Evolutionary conservation across 1,140 invertebrate species (phyloP).

Genomic region (Leptinotarsa texana): DNA sequence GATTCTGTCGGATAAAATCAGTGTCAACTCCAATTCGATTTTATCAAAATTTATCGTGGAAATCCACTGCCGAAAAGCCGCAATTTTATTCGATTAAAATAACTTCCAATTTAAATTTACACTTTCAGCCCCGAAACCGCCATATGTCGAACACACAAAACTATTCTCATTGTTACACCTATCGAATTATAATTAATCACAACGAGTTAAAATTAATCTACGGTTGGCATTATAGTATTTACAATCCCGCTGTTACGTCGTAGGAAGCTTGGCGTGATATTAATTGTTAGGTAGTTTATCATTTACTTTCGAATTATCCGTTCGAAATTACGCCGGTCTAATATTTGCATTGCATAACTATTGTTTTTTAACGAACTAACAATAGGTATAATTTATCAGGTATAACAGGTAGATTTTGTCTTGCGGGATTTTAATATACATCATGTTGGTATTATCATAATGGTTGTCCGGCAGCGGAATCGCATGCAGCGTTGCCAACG

Average conservation of each 20-base stretch:
- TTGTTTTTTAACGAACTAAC: constrained; percentile 22
- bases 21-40: too few species aligned
- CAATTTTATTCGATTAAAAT: constrained; percentile 9
- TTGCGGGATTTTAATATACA: constrained; percentile 1
- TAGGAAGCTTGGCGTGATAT: constrained; percentile 23
- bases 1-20: too few species aligned
- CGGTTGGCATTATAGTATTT: constrained; percentile 24
- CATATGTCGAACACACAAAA: constrained; percentile 22
- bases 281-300: constrained; percentile 22
- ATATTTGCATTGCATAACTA: constrained; percentile 20
- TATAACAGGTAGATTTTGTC: constrained; percentile 5
- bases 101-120: constrained; percentile 4
- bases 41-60: neutral
- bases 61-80: neutral
- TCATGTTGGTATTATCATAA: constrained; percentile 1
- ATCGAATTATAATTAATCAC: constrained; percentile 25
- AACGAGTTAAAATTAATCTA: constrained; percentile 22
- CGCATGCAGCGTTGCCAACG: neutral
- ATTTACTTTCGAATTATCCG: constrained; percentile 18
- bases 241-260: constrained; percentile 18
- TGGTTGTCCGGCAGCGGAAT: neutral
- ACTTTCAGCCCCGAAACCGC: constrained; percentile 13
- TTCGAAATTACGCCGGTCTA: neutral
- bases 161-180: constrained; percentile 17
- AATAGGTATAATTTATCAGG: constrained; percentile 15